Evolutionary conservation across 2,888 invertebrate species (phyloP), one percentile per base, ranked within the genome.

Genomic region (Cephus rjabovi): DNA sequence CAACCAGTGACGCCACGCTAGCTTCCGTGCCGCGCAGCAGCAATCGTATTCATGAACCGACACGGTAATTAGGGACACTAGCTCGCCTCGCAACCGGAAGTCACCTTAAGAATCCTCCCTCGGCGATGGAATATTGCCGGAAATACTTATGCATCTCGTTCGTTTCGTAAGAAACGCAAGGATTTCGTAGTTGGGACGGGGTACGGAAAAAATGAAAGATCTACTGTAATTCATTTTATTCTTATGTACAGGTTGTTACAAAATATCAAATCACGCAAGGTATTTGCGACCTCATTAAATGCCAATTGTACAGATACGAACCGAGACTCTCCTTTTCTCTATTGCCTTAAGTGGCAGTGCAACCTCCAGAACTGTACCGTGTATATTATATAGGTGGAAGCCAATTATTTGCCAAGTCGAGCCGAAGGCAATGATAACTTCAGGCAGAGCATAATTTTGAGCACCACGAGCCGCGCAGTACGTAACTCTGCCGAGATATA

Each of bases 61-160:
- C 91, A 91, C 91, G 91, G 91, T 91, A 91, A 91, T 91, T 91
- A 91, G 89, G 91, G 91, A 91, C 91, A 91, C 90, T 90, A 89
- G 89, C 90, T 89, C 89, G 88, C 90, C 88, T 90, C 88, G 85
- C 89, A 90, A 89, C 88, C 91, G 91, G 91, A 91, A 91, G 91
- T 91, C 90, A 89, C 89, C 88, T 86, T 87, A 86, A 86, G 90
- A 90, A 90, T 90, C 90, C 90, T 90, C 90, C 89, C 88, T 86
- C 87, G 84, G 84, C 83, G 80, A 80, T 40, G 80, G 86, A 87
- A 90, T 89, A 89, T 89, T 88, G 86, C 90, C 90, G 90, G 90
- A 90, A 91, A 89, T 89, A 90, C 89, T 91, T 91, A 90, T 90
- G 89, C 90, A 90, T 90, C 90, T 89, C 88, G 86, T 89, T 89